A percentile compares a stretch with the other conserved stretches of the same genome.
phyloP scores from a whole-genome alignment of 2,113 vertebrate species.

The Vidua macroura region DNA sequence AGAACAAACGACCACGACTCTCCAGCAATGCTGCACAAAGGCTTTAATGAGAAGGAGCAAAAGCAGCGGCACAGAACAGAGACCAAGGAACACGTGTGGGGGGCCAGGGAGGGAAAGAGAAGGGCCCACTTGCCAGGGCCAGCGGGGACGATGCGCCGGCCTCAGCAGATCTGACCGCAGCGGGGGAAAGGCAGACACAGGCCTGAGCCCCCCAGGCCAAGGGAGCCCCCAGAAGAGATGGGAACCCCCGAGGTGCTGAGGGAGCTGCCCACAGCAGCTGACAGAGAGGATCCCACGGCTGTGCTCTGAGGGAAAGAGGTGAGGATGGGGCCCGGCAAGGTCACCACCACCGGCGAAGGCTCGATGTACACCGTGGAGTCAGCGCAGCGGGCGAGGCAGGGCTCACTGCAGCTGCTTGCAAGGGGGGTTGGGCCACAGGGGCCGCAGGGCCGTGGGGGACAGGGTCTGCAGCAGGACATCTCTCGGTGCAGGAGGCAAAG shows the following conservation, averaged over 20 bases:
- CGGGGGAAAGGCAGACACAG: background rate
- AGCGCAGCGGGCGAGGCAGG: background rate
- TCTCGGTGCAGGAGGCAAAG: background rate
- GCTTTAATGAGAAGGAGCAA: background rate
- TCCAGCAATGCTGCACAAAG: background rate
- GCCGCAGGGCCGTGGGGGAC: background rate
- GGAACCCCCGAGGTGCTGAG: background rate
- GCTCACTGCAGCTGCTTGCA: background rate
- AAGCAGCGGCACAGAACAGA: background rate
- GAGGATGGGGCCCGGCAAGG: background rate
- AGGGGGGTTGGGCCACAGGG: background rate
- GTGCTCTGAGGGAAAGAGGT: slow-evolving; percentile 1
- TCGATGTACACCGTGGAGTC: background rate
- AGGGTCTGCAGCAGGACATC: background rate
- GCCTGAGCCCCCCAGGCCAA: background rate
- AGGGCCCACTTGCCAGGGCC: rapidly evolving
- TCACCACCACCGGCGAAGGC: background rate
- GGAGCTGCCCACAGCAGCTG: slow-evolving; percentile 13
- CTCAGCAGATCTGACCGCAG: background rate
- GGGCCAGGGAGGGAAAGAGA: background rate
- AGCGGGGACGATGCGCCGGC: rapidly evolving
- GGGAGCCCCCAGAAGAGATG: background rate
- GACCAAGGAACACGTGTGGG: rapidly evolving
- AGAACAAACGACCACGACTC: background rate
- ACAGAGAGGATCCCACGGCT: background rate